A percentile compares a stretch with the other conserved stretches of the same genome.
Conservation (phyloP, 2,113 vertebrate genomes). For the Tonatia bakeri region DNA sequence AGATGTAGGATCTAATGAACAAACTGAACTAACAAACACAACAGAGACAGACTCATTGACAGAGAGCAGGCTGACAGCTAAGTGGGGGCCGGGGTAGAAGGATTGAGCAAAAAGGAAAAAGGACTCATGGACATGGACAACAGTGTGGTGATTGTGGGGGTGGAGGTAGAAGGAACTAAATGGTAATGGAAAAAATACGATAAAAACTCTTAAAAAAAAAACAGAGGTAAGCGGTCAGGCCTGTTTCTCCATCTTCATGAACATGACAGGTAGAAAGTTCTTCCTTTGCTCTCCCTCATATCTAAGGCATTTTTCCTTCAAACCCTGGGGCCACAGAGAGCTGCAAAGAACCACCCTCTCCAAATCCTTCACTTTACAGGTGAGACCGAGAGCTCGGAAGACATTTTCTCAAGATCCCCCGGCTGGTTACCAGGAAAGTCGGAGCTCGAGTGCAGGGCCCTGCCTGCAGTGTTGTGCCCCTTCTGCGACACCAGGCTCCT, state of each 20-base stretch:
- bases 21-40: no score
- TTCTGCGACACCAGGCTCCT: background rate
- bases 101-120: no score
- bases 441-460: background rate
- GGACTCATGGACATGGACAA: no score
- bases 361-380: background rate
- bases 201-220: no score
- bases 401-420: background rate
- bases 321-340: background rate
- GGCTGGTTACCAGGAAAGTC: background rate
- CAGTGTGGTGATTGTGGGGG: no score
- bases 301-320: background rate
- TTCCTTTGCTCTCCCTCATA: conserved; percentile 1
- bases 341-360: background rate
- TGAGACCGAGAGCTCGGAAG: background rate
- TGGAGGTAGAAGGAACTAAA: no score
- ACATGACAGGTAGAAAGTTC: background rate
- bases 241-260: background rate
- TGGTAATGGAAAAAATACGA: no score
- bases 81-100: no score
- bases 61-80: no score
- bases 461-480: background rate
- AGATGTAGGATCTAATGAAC: no score
- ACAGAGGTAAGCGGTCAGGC: background rate
- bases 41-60: no score